Percentiles rank a stretch among this genome's conserved stretches.
These are phyloP conservation scores for Ischnus inquisitorius DNA, from an alignment of 2,888 invertebrate genomes.

Conservation along the genomic window DNA sequence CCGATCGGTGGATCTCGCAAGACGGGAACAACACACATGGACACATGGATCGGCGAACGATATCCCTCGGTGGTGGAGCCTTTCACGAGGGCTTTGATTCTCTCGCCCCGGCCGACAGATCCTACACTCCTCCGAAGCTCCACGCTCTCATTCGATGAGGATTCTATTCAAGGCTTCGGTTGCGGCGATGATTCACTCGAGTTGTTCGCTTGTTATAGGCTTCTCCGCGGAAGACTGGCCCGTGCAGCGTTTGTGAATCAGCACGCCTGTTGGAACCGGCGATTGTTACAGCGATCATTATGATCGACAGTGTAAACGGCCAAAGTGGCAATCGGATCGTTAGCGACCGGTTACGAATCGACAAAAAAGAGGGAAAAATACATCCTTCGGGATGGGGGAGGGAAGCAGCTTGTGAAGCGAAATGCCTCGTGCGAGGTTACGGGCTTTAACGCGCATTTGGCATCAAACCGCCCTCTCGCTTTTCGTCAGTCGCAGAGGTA, in stretches of 20 bases:
- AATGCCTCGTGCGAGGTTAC: conserved; percentile 51
- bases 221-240: not conserved
- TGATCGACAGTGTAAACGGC: conserved; percentile 1
- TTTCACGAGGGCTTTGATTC: conserved; percentile 51
- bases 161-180: conserved; percentile 54
- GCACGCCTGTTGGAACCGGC: conserved; percentile 27
- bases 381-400: conserved; percentile 5
- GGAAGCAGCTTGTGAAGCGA: conserved; percentile 13
- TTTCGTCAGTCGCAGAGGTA: conserved; percentile 50
- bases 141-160: conserved; percentile 53
- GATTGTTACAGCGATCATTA: conserved; percentile 33
- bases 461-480: conserved; percentile 44
- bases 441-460: conserved; percentile 34
- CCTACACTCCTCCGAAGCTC: not conserved
- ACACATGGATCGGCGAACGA: conserved; percentile 56
- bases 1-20: conserved; percentile 67
- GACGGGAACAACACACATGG: conserved; percentile 35
- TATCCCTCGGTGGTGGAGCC: conserved; percentile 32
- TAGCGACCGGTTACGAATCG: conserved; percentile 22
- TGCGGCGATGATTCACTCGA: conserved; percentile 55
- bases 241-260: conserved; percentile 14
- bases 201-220: conserved; percentile 34
- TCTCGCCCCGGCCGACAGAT: conserved; percentile 39
- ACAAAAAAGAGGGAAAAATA: conserved; percentile 36
- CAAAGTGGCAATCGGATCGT: conserved; percentile 27